phyloP scores from a whole-genome alignment of 2,113 vertebrate species.

The Gobiocypris rarus region DNA sequence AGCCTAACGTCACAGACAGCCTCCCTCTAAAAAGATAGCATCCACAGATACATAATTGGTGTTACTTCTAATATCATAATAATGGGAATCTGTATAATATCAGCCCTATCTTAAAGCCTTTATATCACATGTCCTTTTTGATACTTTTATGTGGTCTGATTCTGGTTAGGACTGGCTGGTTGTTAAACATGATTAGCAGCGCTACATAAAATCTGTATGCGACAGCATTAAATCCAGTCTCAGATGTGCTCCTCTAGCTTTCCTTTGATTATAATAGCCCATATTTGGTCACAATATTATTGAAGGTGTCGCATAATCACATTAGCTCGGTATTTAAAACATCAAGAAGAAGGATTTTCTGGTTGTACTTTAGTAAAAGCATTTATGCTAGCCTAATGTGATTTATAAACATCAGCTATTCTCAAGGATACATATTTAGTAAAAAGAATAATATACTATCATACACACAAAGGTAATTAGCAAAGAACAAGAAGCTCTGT shows the following conservation, averaged over 20 bases:
- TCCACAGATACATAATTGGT: background rate
- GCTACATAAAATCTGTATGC: constrained; percentile 5
- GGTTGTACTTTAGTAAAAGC: background rate
- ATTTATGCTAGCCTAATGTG: constrained; percentile 2
- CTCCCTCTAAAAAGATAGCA: background rate
- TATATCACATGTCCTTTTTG: background rate
- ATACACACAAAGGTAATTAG: constrained; percentile 15
- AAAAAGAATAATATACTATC: background rate
- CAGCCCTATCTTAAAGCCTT: background rate
- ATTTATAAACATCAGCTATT: background rate
- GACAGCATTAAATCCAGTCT: constrained; percentile 11
- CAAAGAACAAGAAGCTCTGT: background rate
- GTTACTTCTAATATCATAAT: background rate
- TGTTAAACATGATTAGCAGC: constrained; percentile 5
- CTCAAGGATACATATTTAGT: background rate
- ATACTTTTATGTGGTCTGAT: background rate
- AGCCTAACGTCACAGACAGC: constrained; percentile 19
- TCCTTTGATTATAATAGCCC: background rate
- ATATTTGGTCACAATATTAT: background rate
- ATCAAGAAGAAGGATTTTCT: background rate
- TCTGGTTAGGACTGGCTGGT: background rate
- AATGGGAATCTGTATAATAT: background rate
- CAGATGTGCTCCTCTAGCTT: background rate
- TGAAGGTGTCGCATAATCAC: constrained; percentile 13
- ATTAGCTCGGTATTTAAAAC: background rate